A percentile compares a stretch with the other conserved stretches of the same genome.
These are phyloP conservation scores for Phrynosoma blainvillii DNA, from an alignment of 2,113 vertebrate species.

Conservation along the genomic window DNA sequence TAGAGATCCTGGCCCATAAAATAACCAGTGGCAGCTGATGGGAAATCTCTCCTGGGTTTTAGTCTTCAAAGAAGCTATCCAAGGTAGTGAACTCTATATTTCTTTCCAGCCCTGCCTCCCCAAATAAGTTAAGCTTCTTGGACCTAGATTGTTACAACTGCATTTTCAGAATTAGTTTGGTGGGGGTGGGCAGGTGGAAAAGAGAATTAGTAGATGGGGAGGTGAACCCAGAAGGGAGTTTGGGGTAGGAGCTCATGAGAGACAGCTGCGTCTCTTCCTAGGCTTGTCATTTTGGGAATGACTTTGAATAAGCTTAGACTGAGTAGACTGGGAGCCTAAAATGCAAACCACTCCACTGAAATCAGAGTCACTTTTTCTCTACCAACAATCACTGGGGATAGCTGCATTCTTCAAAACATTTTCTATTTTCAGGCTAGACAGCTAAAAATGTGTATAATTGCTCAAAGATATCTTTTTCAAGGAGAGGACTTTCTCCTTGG, in stretches of 20 bases:
- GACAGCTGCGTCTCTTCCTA: background rate
- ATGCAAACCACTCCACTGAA: too few species aligned
- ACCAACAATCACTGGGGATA: background rate
- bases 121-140: too few species aligned
- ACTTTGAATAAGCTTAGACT: background rate
- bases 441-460: too few species aligned
- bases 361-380: too few species aligned
- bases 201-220: background rate
- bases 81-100: too few species aligned
- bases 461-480: too few species aligned
- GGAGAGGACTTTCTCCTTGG: too few species aligned
- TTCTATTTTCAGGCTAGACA: too few species aligned
- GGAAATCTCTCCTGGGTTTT: too few species aligned
- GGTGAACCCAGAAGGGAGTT: background rate
- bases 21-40: background rate
- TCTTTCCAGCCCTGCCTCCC: too few species aligned
- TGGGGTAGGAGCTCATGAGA: background rate
- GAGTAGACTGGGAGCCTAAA: too few species aligned
- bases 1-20: conserved; percentile 1
- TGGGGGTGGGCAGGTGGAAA: background rate
- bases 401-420: background rate
- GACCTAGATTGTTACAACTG: conserved; percentile 10
- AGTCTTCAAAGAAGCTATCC: too few species aligned
- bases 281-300: background rate
- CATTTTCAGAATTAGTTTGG: background rate